phyloP scores from a whole-genome alignment of 2,888 invertebrate genomes.

The Pterobdella sp. region DNA sequence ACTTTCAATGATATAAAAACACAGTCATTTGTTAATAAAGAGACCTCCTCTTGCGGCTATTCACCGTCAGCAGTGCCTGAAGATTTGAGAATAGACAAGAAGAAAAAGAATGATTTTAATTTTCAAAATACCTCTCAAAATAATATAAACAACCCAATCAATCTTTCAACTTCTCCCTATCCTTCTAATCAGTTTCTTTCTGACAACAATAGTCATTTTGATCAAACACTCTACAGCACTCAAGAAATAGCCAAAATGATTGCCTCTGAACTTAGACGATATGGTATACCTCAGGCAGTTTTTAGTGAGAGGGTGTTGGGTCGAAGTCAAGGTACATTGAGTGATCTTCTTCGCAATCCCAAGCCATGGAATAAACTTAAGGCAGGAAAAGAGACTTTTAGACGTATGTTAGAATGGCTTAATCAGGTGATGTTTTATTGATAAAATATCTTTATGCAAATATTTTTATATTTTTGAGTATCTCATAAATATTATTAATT shows the following conservation, averaged over 20 bases:
- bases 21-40: not conserved
- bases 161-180: not conserved
- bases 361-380: slow-evolving; percentile 32
- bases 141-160: not conserved
- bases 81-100: slow-evolving; percentile 15
- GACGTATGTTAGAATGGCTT: slow-evolving; percentile 30
- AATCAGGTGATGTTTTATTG: slow-evolving; percentile 24
- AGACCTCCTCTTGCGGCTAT: not conserved
- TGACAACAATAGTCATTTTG: slow-evolving; percentile 6
- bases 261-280: slow-evolving; percentile 27
- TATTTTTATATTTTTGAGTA: not conserved
- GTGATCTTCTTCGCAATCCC: slow-evolving; percentile 31
- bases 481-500: not conserved
- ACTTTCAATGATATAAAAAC: not conserved
- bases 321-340: slow-evolving; percentile 30
- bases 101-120: slow-evolving; percentile 5
- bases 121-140: too few relatives aligned
- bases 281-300: slow-evolving; percentile 31
- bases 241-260: slow-evolving; percentile 28
- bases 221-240: slow-evolving; percentile 24
- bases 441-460: slow-evolving; percentile 14
- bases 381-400: slow-evolving; percentile 29
- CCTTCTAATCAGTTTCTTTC: not conserved
- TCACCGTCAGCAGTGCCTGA: slow-evolving; percentile 9
- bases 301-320: slow-evolving; percentile 29